Evolutionary conservation across 2,888 invertebrate species (phyloP).

Genomic region (Apomyelois bistriatella): DNA sequence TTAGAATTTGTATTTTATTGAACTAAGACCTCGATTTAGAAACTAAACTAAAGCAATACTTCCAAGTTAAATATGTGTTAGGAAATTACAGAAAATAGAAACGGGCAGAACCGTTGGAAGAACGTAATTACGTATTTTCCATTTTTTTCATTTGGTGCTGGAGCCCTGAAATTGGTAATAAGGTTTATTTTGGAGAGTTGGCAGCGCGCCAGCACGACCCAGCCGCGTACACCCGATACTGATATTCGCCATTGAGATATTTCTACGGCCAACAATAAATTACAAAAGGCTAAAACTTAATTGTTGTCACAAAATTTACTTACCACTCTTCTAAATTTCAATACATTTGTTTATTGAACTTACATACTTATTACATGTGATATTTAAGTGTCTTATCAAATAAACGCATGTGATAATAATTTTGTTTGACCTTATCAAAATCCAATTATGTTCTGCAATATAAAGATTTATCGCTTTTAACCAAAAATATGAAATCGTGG

Average conservation of each 20-base stretch:
- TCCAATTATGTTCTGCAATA: too few species aligned
- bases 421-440: neutral
- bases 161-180: neutral
- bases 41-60: too few species aligned
- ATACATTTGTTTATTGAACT: too few species aligned
- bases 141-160: neutral
- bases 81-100: too few species aligned
- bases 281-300: slow-evolving; percentile 11
- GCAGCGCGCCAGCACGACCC: slow-evolving; percentile 25
- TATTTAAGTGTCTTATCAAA: too few species aligned
- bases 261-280: slow-evolving; percentile 13
- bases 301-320: neutral
- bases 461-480: too few species aligned
- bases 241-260: slow-evolving; percentile 5
- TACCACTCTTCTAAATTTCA: neutral
- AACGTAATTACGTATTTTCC: neutral
- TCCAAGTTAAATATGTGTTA: too few species aligned
- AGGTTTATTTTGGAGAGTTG: slow-evolving; percentile 23
- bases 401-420: neutral
- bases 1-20: too few species aligned
- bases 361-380: too few species aligned
- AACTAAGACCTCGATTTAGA: too few species aligned
- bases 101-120: too few species aligned
- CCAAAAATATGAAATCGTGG: too few species aligned
- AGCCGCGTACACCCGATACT: slow-evolving; percentile 12